These are phyloP conservation scores for Elachura formosa DNA, from an alignment of 2,113 vertebrate species.

Conservation along the genomic window DNA sequence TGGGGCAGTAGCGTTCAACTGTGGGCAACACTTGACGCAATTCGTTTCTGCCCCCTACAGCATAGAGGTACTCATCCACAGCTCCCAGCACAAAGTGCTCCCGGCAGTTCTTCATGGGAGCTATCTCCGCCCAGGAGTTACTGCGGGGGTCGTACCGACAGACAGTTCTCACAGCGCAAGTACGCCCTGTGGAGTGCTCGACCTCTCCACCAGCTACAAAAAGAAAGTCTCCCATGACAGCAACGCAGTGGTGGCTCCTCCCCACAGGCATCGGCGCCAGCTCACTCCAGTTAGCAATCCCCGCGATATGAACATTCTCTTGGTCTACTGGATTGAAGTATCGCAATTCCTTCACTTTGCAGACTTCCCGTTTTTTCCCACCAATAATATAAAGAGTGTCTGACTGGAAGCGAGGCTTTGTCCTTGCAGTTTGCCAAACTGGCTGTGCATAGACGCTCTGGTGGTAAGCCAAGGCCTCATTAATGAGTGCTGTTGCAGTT, in stretches of 20 bases:
- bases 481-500: constrained; percentile 81
- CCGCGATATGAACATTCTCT: constrained; percentile 83
- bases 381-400: constrained; percentile 91
- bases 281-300: constrained; percentile 92
- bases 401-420: constrained; percentile 88
- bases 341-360: constrained; percentile 86
- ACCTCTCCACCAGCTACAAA: constrained; percentile 93
- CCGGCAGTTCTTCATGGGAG: constrained; percentile 93
- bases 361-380: constrained; percentile 89
- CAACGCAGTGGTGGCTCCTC: constrained; percentile 94
- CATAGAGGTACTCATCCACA: constrained; percentile 88
- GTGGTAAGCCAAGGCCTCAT: constrained; percentile 93
- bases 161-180: constrained; percentile 87
- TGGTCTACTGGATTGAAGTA: constrained; percentile 91
- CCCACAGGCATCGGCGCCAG: constrained; percentile 87
- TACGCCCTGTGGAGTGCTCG: constrained; percentile 87
- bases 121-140: constrained; percentile 91
- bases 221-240: constrained; percentile 93
- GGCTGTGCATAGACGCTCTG: constrained; percentile 88
- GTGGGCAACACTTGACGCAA: constrained; percentile 92
- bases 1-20: constrained; percentile 92
- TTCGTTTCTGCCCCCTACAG: constrained; percentile 91
- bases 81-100: constrained; percentile 94
- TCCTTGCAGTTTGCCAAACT: constrained; percentile 86
- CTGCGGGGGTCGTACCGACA: constrained; percentile 91